Evolutionary conservation across 2,888 invertebrate species (phyloP), one percentile per base, ranked within the genome.

Genomic region (Nebria brevicollis): DNA sequence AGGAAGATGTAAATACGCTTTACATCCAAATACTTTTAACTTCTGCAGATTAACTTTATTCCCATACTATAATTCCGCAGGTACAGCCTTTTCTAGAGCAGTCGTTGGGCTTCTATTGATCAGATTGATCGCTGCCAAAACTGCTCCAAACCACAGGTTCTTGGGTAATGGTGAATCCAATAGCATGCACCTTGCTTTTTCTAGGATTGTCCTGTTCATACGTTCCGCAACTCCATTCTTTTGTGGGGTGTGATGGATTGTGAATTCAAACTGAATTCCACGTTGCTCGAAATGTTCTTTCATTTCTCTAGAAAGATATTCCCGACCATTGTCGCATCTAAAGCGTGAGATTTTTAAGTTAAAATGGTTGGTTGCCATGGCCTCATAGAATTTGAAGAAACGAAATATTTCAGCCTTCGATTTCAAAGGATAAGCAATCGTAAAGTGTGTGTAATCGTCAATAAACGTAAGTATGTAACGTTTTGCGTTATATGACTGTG

Each of bases 301-400:
- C 25, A 86, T 83, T 66, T 86, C 85, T 82, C 84, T 85, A 26
- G 85, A 86, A 72, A 86, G 82, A 83, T 87, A 86, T 82, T 87
- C 85, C 34, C 84, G 82, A 7, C 86, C 86, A 84, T 86, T 87
- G 82, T 86, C 84, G 74, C 84, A 84, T 76, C 85, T 74, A 13
- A 86, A 82, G 8, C 84, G 54, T 66, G 83, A 84, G 6, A 86
- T 70, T 75, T 83, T 84, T 2, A 68, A 7, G 74, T 84, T 85
- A 42, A 84, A 85, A 66, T 86, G 85, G 1, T 83, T 84, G 42
- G 84, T 83, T 1, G 84, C 81, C 84, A 84, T 84, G 5, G 83
- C 83, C 64, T 83, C 81, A 82, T 82, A 87, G 6, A 83, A 70
- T 77, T 85, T 85, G 26, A 86, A 83, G 41, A 82, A 83, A 25